phyloP scores from a whole-genome alignment of 1,140 invertebrate species.

The Tribolium madens region DNA sequence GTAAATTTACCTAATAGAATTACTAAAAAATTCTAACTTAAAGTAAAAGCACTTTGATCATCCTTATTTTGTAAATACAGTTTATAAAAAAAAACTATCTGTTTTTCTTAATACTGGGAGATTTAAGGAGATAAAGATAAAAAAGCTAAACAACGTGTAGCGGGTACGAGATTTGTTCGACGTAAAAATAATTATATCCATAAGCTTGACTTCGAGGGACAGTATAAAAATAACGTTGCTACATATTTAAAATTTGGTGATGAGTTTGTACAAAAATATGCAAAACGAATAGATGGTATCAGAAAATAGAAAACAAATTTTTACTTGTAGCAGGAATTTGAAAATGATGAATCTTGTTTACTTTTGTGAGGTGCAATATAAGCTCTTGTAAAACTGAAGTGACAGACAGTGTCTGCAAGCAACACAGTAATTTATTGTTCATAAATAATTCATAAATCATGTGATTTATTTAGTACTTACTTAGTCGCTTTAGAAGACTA shows the following conservation, averaged over 20 bases:
- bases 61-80: too few relatives aligned
- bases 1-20: neutral
- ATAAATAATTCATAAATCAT: conserved; percentile 10
- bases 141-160: neutral
- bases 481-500: neutral
- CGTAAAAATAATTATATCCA: neutral
- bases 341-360: conserved; percentile 11
- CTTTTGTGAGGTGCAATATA: neutral
- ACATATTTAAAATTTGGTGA: neutral
- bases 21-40: neutral
- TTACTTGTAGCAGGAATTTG: neutral
- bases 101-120: neutral
- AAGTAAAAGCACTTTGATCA: neutral
- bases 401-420: neutral
- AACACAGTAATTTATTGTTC: neutral
- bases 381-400: neutral
- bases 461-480: conserved; percentile 3
- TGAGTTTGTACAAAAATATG: neutral
- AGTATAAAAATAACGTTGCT: neutral
- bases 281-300: neutral
- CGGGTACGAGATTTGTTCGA: conserved; percentile 2
- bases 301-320: neutral
- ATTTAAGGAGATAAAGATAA: neutral
- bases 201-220: conserved; percentile 3
- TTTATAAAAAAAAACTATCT: too few relatives aligned